phyloP scores from a whole-genome alignment of 2,797 vertebrate species.

The Lepilemur ruficaudatus region DNA sequence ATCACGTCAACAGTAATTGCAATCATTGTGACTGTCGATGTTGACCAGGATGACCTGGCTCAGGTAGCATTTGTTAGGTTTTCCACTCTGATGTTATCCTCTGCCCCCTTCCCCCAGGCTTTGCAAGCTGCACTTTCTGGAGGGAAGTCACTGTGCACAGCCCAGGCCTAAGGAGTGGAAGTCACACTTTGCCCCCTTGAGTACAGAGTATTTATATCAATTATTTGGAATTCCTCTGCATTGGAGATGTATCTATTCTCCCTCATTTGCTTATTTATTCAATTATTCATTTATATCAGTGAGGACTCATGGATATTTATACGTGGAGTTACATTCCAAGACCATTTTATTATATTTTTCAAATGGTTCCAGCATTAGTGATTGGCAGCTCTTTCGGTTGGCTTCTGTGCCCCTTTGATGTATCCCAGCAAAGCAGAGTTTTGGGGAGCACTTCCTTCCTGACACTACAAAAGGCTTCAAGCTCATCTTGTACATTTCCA shows the following conservation, averaged over 20 bases:
- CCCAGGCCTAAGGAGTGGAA: not conserved
- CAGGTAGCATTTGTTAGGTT: no score
- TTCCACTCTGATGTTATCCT: not conserved
- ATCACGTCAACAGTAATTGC: no score
- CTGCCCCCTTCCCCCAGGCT: rapidly evolving
- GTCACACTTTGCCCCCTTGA: not conserved
- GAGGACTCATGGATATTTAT: not conserved
- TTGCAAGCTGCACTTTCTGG: no score
- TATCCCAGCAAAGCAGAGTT: not conserved
- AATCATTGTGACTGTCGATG: not conserved
- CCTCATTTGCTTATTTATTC: not conserved
- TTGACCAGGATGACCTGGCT: no score
- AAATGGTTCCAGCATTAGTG: not conserved
- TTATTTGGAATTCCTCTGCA: not conserved
- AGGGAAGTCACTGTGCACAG: not conserved
- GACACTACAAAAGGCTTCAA: not conserved
- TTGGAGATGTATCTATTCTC: not conserved
- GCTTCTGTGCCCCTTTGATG: not conserved
- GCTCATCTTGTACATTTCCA: not conserved
- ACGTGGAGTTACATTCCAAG: not conserved
- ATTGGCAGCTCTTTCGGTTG: not conserved
- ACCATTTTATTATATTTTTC: not conserved
- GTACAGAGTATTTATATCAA: not conserved
- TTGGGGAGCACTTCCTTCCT: not conserved
- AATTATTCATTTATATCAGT: not conserved